Conservation (phyloP, 2,888 invertebrate species). For the Melanostoma scalare region DNA sequence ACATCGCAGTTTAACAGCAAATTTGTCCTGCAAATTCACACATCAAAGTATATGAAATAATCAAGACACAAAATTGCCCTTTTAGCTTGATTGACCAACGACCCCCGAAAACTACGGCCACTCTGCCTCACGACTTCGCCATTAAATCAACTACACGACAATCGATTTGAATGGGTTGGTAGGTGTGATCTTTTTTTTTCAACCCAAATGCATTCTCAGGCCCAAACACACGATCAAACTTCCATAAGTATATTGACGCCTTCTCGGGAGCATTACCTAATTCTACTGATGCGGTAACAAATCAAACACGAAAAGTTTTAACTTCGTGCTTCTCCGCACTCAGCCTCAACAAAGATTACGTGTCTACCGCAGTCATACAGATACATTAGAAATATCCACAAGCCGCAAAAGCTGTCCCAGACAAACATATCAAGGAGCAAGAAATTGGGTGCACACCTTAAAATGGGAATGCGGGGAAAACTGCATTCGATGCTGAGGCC, state of each 20-base stretch:
- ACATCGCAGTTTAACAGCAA: too few species aligned
- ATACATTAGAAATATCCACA: constrained; percentile 15
- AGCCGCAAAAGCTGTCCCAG: constrained; percentile 25
- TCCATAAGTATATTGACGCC: constrained; percentile 4
- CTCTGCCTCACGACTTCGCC: constrained; percentile 37
- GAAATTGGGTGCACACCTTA: constrained; percentile 59
- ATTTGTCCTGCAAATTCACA: too few species aligned
- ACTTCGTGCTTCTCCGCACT: constrained; percentile 35
- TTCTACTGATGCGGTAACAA: constrained; percentile 63
- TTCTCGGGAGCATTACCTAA: constrained; percentile 57
- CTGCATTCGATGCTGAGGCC: constrained; percentile 30
- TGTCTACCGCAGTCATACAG: neutral
- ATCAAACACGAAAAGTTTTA: constrained; percentile 54
- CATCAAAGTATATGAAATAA: too few species aligned
- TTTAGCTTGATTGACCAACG: neutral
- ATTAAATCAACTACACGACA: constrained; percentile 1
- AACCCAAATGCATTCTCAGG: too few species aligned
- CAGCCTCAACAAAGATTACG: constrained; percentile 53
- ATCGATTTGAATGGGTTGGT: too few species aligned
- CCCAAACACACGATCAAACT: neutral
- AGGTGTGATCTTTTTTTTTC: too few species aligned
- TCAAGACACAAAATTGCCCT: too few species aligned
- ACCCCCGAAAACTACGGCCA: constrained; percentile 25
- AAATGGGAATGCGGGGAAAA: constrained; percentile 53
- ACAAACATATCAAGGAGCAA: constrained; percentile 52